Evolutionary conservation across 2,888 invertebrate genomes (phyloP), one percentile per base, ranked within the genome.

Genomic region (Oasisia sp.): DNA sequence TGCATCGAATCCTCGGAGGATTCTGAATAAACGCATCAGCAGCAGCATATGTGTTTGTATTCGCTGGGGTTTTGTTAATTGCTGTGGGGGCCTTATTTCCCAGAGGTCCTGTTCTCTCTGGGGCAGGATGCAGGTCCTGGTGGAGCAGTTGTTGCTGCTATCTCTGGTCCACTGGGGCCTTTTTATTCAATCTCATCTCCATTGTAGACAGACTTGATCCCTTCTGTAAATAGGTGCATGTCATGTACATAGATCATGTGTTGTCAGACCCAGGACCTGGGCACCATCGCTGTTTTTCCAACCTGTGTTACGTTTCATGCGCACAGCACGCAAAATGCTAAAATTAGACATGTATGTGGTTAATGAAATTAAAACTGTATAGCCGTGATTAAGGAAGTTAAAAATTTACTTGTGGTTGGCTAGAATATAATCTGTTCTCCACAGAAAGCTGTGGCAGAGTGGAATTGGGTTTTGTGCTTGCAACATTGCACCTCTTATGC

Each of bases 131-230:
- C 27, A 19, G 5, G 74, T 74, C n/a, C 74, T 74, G 1, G 74
- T n/a, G n/a, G 74, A 27, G n/a, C n/a, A 74, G 74, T 19, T 27
- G 27, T 19, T 74, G 74, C 74, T 74, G 74, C 74, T 74, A n/a
- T 27, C n/a, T 74, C 5, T 1, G 5, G 27, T 74, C 27, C 74
- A 27, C 19, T 7, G 74, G 27, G 19, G 14, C 7, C 27, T 74
- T 74, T 74, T n/a, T 74, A 74, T 74, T 74, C 74, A 74, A 74
- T 74, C 74, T 74, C 74, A 74, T 74, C 74, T 74, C 74, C n/a
- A 74, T 27, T 74, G 74, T 27, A 74, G 74, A 27, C 27, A 27
- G 14, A 74, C 74, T 74, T 74, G 50, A 50, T 50, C 50, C 50
- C 50, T 50, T n/a, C 74, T 74, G n/a, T 74, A 19, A 74, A 74